phyloP scores from a whole-genome alignment of 1,140 invertebrate genomes.

The Drosophila willistoni region DNA sequence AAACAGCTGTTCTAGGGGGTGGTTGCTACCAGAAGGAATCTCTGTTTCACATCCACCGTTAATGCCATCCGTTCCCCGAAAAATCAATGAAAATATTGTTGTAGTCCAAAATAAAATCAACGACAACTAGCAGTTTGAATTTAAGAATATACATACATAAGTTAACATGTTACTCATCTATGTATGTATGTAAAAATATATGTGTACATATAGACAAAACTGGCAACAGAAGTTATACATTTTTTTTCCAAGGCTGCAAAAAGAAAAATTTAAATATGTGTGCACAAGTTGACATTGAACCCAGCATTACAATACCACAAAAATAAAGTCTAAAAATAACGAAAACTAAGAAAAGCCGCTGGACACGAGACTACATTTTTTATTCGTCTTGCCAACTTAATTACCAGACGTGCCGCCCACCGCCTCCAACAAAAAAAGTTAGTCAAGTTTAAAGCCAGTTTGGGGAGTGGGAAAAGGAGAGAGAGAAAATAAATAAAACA shows the following conservation, averaged over 20 bases:
- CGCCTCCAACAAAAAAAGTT: not conserved
- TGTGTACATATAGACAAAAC: not conserved
- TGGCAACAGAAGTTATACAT: constrained; percentile 28
- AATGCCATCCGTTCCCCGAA: constrained; percentile 13
- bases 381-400: not conserved
- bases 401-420: not conserved
- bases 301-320: constrained; percentile 15
- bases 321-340: constrained; percentile 66
- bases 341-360: constrained; percentile 35
- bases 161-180: constrained; percentile 35
- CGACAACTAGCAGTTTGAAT: constrained; percentile 73
- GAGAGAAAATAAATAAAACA: constrained; percentile 10
- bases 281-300: constrained; percentile 16
- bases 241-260: not conserved
- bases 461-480: constrained; percentile 6
- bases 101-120: constrained; percentile 39
- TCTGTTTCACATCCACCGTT: too few relatives aligned
- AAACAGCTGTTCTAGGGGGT: too few relatives aligned
- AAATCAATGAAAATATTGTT: constrained; percentile 47
- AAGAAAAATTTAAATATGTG: not conserved
- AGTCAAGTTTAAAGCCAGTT: constrained; percentile 19
- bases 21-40: too few relatives aligned
- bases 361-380: constrained; percentile 29
- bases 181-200: not conserved
- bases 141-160: constrained; percentile 55